These are phyloP conservation scores for Myotis planiceps DNA, from an alignment of 2,797 vertebrate genomes.

Conservation along the genomic window DNA sequence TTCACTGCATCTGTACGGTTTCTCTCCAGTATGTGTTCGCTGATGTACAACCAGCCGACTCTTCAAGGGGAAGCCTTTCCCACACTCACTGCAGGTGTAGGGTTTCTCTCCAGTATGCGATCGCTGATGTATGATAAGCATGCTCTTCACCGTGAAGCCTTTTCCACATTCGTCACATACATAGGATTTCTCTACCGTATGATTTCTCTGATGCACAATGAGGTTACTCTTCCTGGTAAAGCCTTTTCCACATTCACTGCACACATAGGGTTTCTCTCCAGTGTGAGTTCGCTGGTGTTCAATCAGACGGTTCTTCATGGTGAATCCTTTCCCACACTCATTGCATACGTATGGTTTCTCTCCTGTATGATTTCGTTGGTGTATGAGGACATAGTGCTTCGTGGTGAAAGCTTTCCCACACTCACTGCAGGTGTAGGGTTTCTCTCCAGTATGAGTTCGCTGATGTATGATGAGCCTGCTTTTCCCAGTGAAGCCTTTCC, in stretches of 20 bases:
- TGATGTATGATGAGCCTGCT: constrained; percentile 63
- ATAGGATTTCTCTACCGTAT: constrained; percentile 45
- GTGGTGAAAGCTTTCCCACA: constrained; percentile 76
- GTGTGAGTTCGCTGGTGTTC: constrained; percentile 76
- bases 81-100: constrained; percentile 60
- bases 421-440: constrained; percentile 61
- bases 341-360: constrained; percentile 69
- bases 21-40: constrained; percentile 68
- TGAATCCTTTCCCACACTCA: constrained; percentile 76
- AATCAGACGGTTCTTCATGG: constrained; percentile 59
- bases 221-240: constrained; percentile 62
- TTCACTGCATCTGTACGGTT: constrained; percentile 65
- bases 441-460: constrained; percentile 70
- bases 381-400: constrained; percentile 66
- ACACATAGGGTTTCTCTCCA: constrained; percentile 74
- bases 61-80: constrained; percentile 67
- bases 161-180: constrained; percentile 63
- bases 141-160: constrained; percentile 61
- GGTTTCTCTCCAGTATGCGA: constrained; percentile 68
- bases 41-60: constrained; percentile 58
- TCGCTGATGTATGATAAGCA: constrained; percentile 63
- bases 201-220: constrained; percentile 62
- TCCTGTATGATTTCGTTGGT: constrained; percentile 71
- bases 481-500: constrained; percentile 67
- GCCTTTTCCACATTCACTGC: constrained; percentile 62